Conservation (phyloP, 2,113 vertebrate species). For the Todiramphus saurophagus region DNA sequence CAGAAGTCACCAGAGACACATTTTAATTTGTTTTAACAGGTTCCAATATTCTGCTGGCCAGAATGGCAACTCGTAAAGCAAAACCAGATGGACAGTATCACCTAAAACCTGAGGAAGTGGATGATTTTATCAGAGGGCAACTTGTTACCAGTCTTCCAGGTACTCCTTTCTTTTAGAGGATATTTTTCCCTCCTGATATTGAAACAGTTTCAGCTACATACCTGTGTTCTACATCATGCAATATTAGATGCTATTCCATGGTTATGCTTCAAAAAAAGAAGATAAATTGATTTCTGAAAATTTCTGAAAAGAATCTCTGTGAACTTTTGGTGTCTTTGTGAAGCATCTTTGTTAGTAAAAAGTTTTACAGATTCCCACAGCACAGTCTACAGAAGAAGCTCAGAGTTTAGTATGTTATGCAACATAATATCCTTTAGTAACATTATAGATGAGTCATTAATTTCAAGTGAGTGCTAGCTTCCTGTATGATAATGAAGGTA, state of each 20-base stretch:
- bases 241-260: not conserved
- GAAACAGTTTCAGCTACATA: not conserved
- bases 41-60: constrained; percentile 97
- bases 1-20: not conserved
- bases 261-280: not conserved
- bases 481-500: not conserved
- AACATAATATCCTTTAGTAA: not conserved
- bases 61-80: constrained; percentile 93
- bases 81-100: constrained; percentile 95
- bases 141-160: constrained; percentile 92
- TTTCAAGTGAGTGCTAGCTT: not conserved
- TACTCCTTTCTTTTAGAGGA: constrained; percentile 39
- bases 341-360: not conserved
- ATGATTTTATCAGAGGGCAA: constrained; percentile 94
- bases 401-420: not conserved
- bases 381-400: not conserved
- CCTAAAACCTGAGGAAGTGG: constrained; percentile 91
- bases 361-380: not conserved
- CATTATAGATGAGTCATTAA: not conserved
- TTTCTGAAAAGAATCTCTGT: not conserved
- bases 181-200: not conserved
- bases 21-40: constrained; percentile 71
- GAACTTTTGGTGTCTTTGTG: not conserved
- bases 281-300: not conserved
- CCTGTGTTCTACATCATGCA: not conserved